Conservation (phyloP, 2,797 vertebrate genomes). For the Mus caroli region DNA sequence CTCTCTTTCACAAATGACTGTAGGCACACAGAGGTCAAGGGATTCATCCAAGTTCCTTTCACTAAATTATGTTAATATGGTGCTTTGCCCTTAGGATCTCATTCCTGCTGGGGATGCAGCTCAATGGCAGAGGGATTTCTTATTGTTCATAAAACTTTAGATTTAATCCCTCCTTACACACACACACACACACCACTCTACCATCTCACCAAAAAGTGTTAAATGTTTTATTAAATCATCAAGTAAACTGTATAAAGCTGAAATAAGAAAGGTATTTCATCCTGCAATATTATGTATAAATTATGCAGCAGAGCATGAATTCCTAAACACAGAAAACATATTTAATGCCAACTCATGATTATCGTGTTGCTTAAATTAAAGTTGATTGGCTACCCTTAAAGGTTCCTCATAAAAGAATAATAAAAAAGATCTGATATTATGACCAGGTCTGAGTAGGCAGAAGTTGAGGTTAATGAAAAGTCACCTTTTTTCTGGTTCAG, state of each 20-base stretch:
- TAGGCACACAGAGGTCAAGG: not conserved
- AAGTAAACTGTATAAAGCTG: constrained; percentile 7
- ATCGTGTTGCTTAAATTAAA: constrained; percentile 62
- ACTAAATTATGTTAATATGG: not conserved
- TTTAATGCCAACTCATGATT: constrained; percentile 35
- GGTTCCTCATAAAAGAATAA: constrained; percentile 12
- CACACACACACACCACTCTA: not conserved
- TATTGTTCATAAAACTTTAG: not conserved
- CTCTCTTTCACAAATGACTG: not conserved
- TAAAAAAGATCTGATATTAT: not conserved
- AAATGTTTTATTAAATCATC: not conserved
- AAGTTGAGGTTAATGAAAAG: constrained; percentile 57
- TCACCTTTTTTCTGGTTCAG: constrained; percentile 17
- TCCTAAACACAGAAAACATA: constrained; percentile 34
- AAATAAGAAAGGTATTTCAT: constrained; percentile 17
- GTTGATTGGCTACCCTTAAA: constrained; percentile 42
- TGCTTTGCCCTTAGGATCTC: not conserved
- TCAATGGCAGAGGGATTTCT: not conserved
- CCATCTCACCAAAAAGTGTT: not conserved
- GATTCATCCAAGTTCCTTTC: not conserved
- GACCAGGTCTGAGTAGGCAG: constrained; percentile 52
- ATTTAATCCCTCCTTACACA: not conserved
- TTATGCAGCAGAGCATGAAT: not conserved
- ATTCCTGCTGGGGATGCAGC: not conserved
- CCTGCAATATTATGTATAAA: constrained; percentile 44